Base-by-base conservation (phyloP, 2,888 invertebrate genomes). In the Nomada hirtipes region DNA sequence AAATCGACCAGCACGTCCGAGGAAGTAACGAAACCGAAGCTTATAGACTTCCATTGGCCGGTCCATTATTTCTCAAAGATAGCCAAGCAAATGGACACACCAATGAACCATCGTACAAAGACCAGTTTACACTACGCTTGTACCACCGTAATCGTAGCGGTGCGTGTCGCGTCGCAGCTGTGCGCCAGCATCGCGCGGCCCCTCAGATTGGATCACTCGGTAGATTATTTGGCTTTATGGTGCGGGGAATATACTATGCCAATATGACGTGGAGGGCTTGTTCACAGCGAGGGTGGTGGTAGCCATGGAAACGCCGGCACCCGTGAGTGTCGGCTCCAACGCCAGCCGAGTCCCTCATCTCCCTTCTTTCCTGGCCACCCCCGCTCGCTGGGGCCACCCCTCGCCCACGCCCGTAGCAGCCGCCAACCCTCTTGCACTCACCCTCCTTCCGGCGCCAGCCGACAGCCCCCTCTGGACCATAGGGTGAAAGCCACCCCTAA, bases 251-350 rank as follows among this genome's bases (percentile, higher is more conserved):
- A 92, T 92, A 91, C 92, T 92, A 91, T 92, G 90, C 92, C 92
- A 92, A 92, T 92, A 87, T 90, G 89, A 86, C 86, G 89, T 89
- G 87, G 91, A 90, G 89, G 88, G 89, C 88, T 90, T 89, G 90
- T 89, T 89, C 88, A 89, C 89, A 91, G 91, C 86, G 90, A 89
- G 87, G 88, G 90, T 88, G 91, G 89, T 88, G 89, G 95, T 86
- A 88, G 86, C 83, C 85, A 87, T 85, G 85, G 89, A 86, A 91
- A 88, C 87, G 91, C 92, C 93, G 93, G 94, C 94, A 93, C 94
- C 94, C 95, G 95, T 95, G 95, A 95, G 95, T 95, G 95, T 95
- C 93, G 93, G 94, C 94, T 95, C 95, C 93, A 95, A 95, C 93
- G 93, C 93, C 93, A 93, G 93, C 92, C 92, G 93, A 93, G 92